Conservation (phyloP, 2,113 vertebrate species). For the Sardina pilchardus region DNA sequence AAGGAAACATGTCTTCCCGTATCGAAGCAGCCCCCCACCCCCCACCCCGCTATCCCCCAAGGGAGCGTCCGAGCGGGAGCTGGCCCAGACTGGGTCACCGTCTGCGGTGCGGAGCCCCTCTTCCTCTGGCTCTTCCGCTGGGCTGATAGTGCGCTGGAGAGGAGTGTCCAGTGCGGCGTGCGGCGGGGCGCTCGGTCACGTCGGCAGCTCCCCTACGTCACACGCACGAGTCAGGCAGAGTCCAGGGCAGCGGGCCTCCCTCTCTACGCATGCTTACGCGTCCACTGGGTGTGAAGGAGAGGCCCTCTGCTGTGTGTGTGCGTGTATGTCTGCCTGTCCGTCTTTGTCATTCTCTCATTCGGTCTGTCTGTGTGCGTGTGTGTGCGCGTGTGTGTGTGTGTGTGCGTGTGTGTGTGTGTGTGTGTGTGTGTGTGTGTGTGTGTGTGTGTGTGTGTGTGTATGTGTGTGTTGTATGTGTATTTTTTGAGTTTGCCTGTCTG, state of each 20-base stretch:
- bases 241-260: not conserved
- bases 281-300: not conserved
- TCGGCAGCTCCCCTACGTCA: not conserved
- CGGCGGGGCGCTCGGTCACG: not conserved
- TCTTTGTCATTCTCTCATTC: not conserved
- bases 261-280: not conserved
- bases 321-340: not conserved
- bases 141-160: not conserved
- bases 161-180: not conserved
- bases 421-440: not conserved
- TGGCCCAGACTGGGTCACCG: too few species aligned
- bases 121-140: too few species aligned
- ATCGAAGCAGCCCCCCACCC: too few species aligned
- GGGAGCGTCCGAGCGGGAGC: too few species aligned
- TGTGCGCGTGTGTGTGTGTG: not conserved
- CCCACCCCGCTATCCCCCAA: too few species aligned
- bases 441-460: not conserved
- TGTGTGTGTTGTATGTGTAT: not conserved
- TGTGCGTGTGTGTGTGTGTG: not conserved
- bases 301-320: not conserved
- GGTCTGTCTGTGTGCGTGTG: not conserved
- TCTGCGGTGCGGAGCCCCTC: too few species aligned
- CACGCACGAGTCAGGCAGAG: not conserved
- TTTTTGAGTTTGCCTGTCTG: too few species aligned
- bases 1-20: too few species aligned